Evolutionary conservation across 1,140 invertebrate species (phyloP), one percentile per base, ranked within the genome.

Genomic region (Solenopsis invicta): DNA sequence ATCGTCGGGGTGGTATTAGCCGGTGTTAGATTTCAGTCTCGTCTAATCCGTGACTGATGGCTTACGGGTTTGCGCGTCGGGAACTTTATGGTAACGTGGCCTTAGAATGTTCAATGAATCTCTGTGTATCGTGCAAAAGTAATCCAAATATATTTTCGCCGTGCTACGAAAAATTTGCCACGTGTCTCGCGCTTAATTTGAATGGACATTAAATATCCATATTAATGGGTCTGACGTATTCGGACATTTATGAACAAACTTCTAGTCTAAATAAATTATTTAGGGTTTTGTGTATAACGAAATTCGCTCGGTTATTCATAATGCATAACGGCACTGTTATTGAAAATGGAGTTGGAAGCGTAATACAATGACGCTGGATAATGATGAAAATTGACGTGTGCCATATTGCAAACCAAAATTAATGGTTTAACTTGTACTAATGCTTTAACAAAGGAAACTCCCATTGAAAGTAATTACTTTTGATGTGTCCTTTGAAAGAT

Each of bases 11-110:
- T 88, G 87, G 89, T 90, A 91, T 93, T 93, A 92, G 92, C 88
- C 89, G 88, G 90, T 86, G 91, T 93, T 93, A 92, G 88, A 91
- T 90, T 91, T 93, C 89, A 91, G 90, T 89, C 86, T 84, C 77
- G 91, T 89, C 89, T 92, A 93, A 93, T 93, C 88, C 91, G 82
- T 93, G 85, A 92, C 91, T 92, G 92, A 93, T 93, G 92, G 88
- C 91, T 93, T 88, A 87, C 75, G 59, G 66, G 29, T 89, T 82
- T 90, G 87, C 86, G 89, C 87, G 90, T 89, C 61, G 52, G 87
- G 71, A 92, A 92, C 84, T 91, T 81, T 45, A 71, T 78, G 80
- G 74, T 85, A 86, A 88, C 78, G 45, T 48, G 24, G 61, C 86
- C 66, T 56, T 45, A 66, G 80, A 91, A 92, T 87, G 88, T 91